Evolutionary conservation across 2,113 vertebrate species (phyloP).

Genomic region (Corythoichthys haematopterus): DNA sequence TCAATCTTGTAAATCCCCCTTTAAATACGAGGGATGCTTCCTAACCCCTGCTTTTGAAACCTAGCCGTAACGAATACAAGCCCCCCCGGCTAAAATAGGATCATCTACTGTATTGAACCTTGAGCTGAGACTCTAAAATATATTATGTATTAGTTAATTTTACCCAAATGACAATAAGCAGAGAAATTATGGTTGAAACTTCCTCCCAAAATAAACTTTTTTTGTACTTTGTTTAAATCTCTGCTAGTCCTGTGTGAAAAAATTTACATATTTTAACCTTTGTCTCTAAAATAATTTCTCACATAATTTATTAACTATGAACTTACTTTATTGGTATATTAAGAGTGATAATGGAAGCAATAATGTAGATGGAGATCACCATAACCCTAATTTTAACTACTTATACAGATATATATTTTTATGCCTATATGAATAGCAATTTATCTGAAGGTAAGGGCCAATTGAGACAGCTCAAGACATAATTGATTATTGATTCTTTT

Average conservation of each 20-base stretch:
- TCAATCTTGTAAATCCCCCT: constrained; percentile 49
- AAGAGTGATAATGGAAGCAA: neutral
- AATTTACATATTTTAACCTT: constrained; percentile 31
- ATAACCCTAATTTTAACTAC: neutral
- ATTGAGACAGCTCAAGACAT: neutral
- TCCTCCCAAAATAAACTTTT: constrained; percentile 5
- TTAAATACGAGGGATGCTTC: constrained; percentile 52
- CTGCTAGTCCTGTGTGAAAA: constrained; percentile 22
- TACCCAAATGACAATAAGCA: neutral
- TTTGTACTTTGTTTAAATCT: constrained; percentile 18
- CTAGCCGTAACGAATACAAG: constrained; percentile 58
- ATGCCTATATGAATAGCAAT: neutral
- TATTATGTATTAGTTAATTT: constrained; percentile 11
- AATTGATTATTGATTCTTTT: neutral
- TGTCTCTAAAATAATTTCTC: neutral
- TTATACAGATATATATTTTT: neutral
- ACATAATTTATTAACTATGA: neutral
- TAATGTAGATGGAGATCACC: neutral
- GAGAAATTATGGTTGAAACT: neutral
- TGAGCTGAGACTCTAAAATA: constrained; percentile 43
- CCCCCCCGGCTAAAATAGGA: neutral
- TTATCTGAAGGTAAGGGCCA: neutral
- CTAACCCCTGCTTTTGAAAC: constrained; percentile 23
- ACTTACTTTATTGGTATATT: neutral
- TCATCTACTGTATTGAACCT: constrained; percentile 46